A percentile compares a stretch with the other conserved stretches of the same genome.
These are phyloP conservation scores for Clarias magur DNA, from an alignment of 2,113 vertebrate species.

Conservation along the genomic window DNA sequence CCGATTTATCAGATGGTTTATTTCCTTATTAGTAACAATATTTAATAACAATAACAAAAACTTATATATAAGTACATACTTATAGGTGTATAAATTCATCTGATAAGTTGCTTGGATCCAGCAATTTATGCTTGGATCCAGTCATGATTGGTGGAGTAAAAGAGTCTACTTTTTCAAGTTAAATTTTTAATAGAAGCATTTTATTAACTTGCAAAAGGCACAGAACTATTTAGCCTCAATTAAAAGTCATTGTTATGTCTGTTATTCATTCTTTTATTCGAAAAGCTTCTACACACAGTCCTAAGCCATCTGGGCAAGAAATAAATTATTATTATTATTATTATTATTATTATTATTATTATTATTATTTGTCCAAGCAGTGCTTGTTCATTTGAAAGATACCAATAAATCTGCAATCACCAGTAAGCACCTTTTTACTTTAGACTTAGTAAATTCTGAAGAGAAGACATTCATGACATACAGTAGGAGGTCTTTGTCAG, in stretches of 20 bases:
- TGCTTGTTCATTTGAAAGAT: no score
- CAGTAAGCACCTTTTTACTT: no score
- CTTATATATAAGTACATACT: no score
- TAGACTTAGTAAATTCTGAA: no score
- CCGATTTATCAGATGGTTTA: neutral
- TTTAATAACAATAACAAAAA: neutral
- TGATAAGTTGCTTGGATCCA: neutral
- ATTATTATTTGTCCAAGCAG: no score
- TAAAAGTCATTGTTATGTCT: neutral
- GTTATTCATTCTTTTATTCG: slow-evolving; percentile 2
- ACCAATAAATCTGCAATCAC: no score
- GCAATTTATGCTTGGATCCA: neutral
- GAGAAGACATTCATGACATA: no score
- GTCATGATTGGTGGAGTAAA: neutral
- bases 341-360: no score
- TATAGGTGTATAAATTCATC: neutral
- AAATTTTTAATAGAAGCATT: neutral
- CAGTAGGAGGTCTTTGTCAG: no score
- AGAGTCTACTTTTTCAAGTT: neutral
- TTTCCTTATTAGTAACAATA: neutral
- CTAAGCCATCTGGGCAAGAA: no score
- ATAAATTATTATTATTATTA: no score
- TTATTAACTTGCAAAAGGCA: slow-evolving; percentile 29
- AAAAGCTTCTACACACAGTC: no score
- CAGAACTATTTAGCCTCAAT: slow-evolving; percentile 11